phyloP scores from a whole-genome alignment of 2,888 invertebrate genomes.

The Plebejus anna region DNA sequence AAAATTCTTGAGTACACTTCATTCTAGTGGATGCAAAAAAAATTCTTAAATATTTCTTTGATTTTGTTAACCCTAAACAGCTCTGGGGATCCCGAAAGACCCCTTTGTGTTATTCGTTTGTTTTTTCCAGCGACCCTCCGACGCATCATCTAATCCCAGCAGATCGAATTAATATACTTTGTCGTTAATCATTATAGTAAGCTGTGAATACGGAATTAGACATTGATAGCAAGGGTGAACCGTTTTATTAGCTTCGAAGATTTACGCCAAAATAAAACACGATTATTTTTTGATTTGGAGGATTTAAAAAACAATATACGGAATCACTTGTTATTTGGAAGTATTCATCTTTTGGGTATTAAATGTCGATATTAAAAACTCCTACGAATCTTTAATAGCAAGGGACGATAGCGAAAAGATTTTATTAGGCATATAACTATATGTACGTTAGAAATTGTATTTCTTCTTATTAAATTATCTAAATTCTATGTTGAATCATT shows the following conservation, averaged over 20 bases:
- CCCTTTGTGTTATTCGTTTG: slow-evolving; percentile 70
- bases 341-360: slow-evolving; percentile 15
- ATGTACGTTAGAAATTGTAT: too few relatives aligned
- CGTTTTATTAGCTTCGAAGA: slow-evolving; percentile 60
- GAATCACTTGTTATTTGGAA: neutral
- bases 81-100: slow-evolving; percentile 49
- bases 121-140: slow-evolving; percentile 67
- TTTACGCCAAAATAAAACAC: slow-evolving; percentile 50
- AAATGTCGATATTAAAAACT: slow-evolving; percentile 12
- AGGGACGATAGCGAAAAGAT: too few relatives aligned
- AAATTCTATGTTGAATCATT: too few relatives aligned
- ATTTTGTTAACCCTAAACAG: slow-evolving; percentile 44
- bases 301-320: slow-evolving; percentile 35
- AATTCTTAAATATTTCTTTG: neutral
- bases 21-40: too few relatives aligned
- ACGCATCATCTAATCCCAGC: slow-evolving; percentile 65
- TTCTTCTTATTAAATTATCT: too few relatives aligned
- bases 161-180: slow-evolving; percentile 77
- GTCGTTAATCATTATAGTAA: slow-evolving; percentile 79
- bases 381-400: neutral
- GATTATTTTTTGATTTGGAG: slow-evolving; percentile 44
- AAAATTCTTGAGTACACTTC: too few relatives aligned
- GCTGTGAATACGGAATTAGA: slow-evolving; percentile 73
- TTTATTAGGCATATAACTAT: too few relatives aligned
- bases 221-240: slow-evolving; percentile 71